phyloP scores from a whole-genome alignment of 2,113 vertebrate species.

The Lagenorhynchus albirostris region DNA sequence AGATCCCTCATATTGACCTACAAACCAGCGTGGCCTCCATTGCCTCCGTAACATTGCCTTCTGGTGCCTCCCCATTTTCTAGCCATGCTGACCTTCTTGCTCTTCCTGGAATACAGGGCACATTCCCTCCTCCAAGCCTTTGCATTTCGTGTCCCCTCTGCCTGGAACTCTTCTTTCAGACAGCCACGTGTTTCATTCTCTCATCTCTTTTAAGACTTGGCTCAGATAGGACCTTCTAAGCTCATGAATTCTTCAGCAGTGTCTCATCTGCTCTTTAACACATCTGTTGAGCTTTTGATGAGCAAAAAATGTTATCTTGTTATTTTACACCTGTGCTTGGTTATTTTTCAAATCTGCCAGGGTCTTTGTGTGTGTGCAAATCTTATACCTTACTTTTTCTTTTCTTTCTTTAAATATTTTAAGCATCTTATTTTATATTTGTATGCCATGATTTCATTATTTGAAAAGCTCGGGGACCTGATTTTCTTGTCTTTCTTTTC shows the following conservation, averaged over 20 bases:
- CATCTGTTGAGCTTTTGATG: background rate
- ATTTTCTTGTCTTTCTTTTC: background rate
- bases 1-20: background rate
- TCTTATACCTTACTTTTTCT: background rate
- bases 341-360: background rate
- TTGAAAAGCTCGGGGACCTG: background rate
- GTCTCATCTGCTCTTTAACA: background rate
- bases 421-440: background rate
- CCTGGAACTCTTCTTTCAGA: background rate
- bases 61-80: background rate
- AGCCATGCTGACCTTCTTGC: background rate
- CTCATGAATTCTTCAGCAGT: background rate
- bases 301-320: background rate
- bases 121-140: background rate
- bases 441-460: background rate
- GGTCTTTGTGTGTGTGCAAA: background rate
- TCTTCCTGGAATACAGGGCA: background rate
- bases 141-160: background rate
- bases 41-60: background rate
- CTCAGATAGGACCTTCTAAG: background rate
- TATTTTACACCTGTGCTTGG: background rate
- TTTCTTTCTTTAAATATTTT: background rate
- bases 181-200: background rate
- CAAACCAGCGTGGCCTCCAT: background rate
- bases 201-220: background rate